These are phyloP conservation scores for Podocnemis expansa DNA, from an alignment of 2,113 vertebrate species.

Conservation along the genomic window DNA sequence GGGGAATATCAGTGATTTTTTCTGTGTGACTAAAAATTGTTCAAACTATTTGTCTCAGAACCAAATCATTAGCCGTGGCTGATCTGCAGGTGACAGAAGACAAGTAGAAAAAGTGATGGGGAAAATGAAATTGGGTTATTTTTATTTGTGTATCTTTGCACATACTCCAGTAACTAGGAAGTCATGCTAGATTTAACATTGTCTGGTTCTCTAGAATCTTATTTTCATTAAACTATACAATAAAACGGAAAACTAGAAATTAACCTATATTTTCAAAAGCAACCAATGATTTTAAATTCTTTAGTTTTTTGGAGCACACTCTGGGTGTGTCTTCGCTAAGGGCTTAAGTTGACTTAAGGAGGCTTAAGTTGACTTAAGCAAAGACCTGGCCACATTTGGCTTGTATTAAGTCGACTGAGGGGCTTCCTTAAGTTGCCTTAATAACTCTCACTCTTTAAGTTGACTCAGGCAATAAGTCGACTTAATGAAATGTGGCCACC, in stretches of 20 bases:
- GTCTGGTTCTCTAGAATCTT: background rate
- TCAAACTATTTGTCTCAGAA: conserved; percentile 7
- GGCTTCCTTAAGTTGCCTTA: too few relatives aligned
- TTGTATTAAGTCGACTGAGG: too few relatives aligned
- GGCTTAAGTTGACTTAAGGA: too few relatives aligned
- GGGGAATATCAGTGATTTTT: background rate
- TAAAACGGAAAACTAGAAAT: background rate
- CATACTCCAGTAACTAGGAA: background rate
- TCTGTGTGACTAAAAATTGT: background rate
- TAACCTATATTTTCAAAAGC: background rate
- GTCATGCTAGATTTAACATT: background rate
- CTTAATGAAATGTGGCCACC: too few relatives aligned
- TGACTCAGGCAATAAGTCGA: too few relatives aligned
- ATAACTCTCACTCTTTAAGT: too few relatives aligned
- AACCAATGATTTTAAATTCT: background rate
- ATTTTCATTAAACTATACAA: background rate
- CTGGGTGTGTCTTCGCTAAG: too few relatives aligned
- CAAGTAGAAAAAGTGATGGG: background rate
- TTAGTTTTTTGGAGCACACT: too few relatives aligned
- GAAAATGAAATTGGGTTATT: background rate
- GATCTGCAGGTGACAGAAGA: background rate
- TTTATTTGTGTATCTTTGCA: background rate
- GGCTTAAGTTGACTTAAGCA: too few relatives aligned
- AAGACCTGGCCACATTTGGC: too few relatives aligned
- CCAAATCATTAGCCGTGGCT: background rate